Conservation (phyloP, 2,888 invertebrate species). For the Drosophila melanosoma region DNA sequence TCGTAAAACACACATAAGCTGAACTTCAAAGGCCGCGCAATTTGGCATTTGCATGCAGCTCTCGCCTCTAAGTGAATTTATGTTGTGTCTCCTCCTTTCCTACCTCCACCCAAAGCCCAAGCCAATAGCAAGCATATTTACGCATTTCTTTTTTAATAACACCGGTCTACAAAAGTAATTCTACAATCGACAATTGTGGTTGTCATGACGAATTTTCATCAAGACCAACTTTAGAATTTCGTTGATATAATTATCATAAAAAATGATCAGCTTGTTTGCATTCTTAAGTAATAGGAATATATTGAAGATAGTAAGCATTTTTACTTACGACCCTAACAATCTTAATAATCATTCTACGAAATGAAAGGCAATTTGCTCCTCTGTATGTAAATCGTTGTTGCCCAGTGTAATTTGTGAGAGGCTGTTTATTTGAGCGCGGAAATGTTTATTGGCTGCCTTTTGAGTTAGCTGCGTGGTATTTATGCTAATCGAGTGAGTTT, state of each 20-base stretch:
- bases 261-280: background rate
- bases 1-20: conserved; percentile 19
- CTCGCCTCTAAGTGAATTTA: conserved; percentile 51
- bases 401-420: conserved; percentile 55
- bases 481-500: conserved; percentile 72
- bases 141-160: conserved; percentile 24
- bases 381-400: conserved; percentile 9
- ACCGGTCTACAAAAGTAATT: background rate
- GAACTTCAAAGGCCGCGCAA: conserved; percentile 70
- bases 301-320: background rate
- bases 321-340: background rate
- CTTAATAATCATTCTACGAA: background rate
- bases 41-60: conserved; percentile 58
- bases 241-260: background rate
- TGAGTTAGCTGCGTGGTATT: conserved; percentile 55
- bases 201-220: background rate
- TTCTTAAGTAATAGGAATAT: background rate
- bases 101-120: background rate
- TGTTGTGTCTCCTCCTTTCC: background rate
- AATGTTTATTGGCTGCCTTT: conserved; percentile 74
- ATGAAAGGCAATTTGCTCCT: background rate
- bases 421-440: conserved; percentile 63
- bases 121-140: conserved; percentile 6
- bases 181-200: background rate
- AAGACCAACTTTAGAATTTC: background rate